These are phyloP conservation scores for Sciurus niger DNA, from an alignment of 2,113 vertebrate genomes.

Conservation along the genomic window DNA sequence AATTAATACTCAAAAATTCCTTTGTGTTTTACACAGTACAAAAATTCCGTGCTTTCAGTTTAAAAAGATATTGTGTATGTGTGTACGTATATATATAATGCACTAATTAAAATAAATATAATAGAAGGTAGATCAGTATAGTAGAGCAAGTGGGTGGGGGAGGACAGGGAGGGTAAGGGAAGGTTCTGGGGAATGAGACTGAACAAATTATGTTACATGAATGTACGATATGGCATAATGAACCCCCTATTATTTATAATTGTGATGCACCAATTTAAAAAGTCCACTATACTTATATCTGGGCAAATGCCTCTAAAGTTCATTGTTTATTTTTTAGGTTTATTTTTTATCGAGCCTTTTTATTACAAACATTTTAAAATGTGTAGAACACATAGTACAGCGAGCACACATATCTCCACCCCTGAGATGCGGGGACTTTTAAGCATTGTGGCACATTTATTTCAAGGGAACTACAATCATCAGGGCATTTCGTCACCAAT, in stretches of 20 bases:
- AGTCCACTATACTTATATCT: not conserved
- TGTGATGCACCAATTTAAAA: too few relatives aligned
- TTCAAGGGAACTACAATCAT: conserved; percentile 42
- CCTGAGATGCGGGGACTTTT: not conserved
- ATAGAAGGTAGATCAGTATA: too few relatives aligned
- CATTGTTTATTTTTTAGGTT: not conserved
- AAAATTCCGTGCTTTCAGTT: not conserved
- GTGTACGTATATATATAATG: too few relatives aligned
- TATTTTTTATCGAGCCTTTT: conserved; percentile 11
- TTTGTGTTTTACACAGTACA: not conserved
- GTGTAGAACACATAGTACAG: not conserved
- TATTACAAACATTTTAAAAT: not conserved
- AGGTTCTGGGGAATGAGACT: too few relatives aligned
- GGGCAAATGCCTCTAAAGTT: not conserved
- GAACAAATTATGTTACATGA: too few relatives aligned
- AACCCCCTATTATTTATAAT: too few relatives aligned
- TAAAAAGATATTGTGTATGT: not conserved
- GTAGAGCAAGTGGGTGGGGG: too few relatives aligned
- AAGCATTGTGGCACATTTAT: not conserved
- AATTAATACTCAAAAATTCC: not conserved
- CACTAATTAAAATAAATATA: too few relatives aligned
- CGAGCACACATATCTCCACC: not conserved
- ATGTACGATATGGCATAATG: too few relatives aligned
- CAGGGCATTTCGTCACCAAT: not conserved
- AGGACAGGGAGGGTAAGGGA: too few relatives aligned